These are phyloP conservation scores for Trematomus bernacchii DNA, from an alignment of 2,797 vertebrate genomes.

Conservation along the genomic window DNA sequence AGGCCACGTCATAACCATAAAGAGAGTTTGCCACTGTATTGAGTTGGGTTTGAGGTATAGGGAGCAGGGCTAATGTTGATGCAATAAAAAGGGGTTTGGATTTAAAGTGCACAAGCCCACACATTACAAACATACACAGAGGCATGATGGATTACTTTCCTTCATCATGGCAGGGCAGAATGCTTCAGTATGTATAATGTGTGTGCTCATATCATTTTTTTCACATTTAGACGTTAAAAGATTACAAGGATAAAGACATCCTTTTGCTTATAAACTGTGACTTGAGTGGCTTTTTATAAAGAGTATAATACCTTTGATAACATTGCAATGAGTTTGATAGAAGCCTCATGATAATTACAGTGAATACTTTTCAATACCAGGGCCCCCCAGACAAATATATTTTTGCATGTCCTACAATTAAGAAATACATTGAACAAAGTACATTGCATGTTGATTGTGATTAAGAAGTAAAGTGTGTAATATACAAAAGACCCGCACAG, in stretches of 20 bases:
- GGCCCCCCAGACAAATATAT: neutral
- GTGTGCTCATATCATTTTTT: neutral
- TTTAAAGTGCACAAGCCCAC: constrained; percentile 50
- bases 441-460: neutral
- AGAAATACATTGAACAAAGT: constrained; percentile 11
- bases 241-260: neutral
- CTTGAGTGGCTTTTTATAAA: neutral
- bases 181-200: neutral
- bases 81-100: constrained; percentile 8
- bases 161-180: constrained; percentile 10
- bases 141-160: constrained; percentile 26
- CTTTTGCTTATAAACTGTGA: neutral
- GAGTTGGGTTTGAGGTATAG: neutral
- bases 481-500: neutral
- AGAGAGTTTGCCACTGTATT: constrained; percentile 13
- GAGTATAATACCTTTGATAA: neutral
- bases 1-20: neutral
- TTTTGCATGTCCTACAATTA: neutral
- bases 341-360: neutral
- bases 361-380: constrained; percentile 1
- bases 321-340: neutral
- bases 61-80: neutral
- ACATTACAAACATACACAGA: constrained; percentile 48
- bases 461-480: constrained; percentile 2
- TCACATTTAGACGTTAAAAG: neutral